Evolutionary conservation across 1,140 invertebrate genomes (phyloP), one percentile per base, ranked within the genome.

Genomic region (Eurytemora carolleeae): DNA sequence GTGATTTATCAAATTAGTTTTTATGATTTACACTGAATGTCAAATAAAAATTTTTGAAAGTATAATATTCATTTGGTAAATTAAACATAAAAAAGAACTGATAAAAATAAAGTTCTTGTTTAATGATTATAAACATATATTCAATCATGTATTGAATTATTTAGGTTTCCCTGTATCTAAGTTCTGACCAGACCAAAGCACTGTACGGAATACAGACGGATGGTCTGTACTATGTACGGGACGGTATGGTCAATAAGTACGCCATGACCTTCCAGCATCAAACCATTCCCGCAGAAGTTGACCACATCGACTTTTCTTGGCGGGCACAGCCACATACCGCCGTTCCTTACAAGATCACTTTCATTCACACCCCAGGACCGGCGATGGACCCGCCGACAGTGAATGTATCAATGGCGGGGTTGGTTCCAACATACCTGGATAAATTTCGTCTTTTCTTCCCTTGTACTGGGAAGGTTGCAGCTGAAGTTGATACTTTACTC

Each of bases 181-280:
- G 24, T 22, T 21, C 55, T 2, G 55, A 57, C n/a, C 55, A 57
- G 24, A 57, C 55, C n/a, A 22, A 57, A 22, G 21, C 24, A n/a
- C 23, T 57, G 19, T 57, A 57, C 22, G 55, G 55, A 19, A 24
- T 57, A n/a, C 18, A 57, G 55, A 57, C 21, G 18, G 55, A 57
- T 17, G 55, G 55, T n/a, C 21, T 57, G n/a, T 57, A 23, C 24
- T 57, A 57, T 21, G 24, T 57, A 2, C n/a, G 23, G 18, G 19
- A 57, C n/a, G 55, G 55, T n/a, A 57, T 19, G 55, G 55, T 57
- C 55, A 57, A 57, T 16, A n/a, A 57, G 15, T 57, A 57, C 16
- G 55, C 55, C 19, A 57, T 57, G 55, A 57, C 55, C 55, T 57
- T 57, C 23, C 55, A 57, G 55, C 21, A 57, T 16, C 55, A 57